A percentile compares a stretch with the other conserved stretches of the same genome.
Conservation (phyloP, 2,113 vertebrate species). For the Collichthys lucidus region DNA sequence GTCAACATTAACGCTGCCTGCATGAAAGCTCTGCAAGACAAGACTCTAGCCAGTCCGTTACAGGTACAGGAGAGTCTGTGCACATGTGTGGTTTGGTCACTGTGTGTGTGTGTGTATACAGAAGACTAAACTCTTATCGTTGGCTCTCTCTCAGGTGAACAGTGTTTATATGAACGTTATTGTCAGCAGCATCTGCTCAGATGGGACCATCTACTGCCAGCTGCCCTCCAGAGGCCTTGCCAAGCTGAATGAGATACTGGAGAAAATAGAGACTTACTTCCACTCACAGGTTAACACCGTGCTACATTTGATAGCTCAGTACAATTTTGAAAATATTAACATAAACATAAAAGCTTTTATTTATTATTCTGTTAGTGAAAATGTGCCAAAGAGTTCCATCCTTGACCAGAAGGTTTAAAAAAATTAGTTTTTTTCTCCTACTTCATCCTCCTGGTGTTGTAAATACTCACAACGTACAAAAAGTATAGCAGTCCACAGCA, state of each 20-base stretch:
- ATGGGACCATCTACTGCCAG: slow-evolving; percentile 94
- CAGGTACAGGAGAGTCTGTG: slow-evolving; percentile 83
- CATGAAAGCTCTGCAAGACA: slow-evolving; percentile 90
- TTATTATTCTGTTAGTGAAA: neutral
- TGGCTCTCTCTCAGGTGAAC: slow-evolving; percentile 84
- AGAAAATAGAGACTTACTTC: slow-evolving; percentile 90
- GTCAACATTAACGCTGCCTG: slow-evolving; percentile 96
- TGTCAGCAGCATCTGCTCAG: slow-evolving; percentile 93
- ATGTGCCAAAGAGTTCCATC: neutral
- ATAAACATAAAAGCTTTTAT: neutral
- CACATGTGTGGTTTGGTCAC: neutral
- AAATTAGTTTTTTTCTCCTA: neutral
- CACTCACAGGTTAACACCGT: slow-evolving; percentile 85
- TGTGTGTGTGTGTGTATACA: neutral
- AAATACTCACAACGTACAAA: neutral
- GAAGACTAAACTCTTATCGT: neutral
- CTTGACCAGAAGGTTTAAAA: neutral
- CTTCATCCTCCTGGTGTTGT: no score
- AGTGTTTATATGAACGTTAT: slow-evolving; percentile 89
- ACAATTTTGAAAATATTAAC: neutral
- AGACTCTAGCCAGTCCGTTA: slow-evolving; percentile 86
- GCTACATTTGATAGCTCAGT: neutral
- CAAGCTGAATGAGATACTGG: slow-evolving; percentile 87
- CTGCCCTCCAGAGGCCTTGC: slow-evolving; percentile 91
- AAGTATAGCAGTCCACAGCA: neutral